phyloP scores from a whole-genome alignment of 2,113 vertebrate genomes.

The Nettapus auritus region DNA sequence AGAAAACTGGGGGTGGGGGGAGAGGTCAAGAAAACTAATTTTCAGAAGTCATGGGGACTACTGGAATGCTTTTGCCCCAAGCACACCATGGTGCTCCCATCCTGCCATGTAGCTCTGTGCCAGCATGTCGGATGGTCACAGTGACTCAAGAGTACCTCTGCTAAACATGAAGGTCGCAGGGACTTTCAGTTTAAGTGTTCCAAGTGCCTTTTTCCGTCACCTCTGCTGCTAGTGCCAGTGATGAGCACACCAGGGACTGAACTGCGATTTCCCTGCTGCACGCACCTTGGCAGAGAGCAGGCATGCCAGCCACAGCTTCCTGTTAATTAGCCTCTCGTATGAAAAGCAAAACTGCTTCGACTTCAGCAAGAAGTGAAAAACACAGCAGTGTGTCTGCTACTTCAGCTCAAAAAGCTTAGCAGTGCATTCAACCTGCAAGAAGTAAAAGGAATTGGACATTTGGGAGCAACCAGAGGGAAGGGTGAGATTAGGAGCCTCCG shows the following conservation, averaged over 20 bases:
- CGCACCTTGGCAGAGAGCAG: neutral
- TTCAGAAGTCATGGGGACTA: neutral
- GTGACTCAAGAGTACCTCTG: neutral
- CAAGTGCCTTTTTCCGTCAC: neutral
- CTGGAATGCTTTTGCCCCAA: neutral
- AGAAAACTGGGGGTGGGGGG: fast-evolving
- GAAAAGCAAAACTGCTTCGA: neutral
- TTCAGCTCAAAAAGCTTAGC: neutral
- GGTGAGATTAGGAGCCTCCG: fast-evolving
- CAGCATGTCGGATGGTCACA: neutral
- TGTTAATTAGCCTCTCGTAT: neutral
- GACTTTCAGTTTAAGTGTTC: neutral
- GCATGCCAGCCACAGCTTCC: neutral
- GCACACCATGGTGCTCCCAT: neutral
- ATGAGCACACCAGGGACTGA: neutral
- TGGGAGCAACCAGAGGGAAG: neutral
- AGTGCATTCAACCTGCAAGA: neutral
- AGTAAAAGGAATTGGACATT: neutral
- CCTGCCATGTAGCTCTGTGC: fast-evolving
- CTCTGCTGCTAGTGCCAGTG: fast-evolving
- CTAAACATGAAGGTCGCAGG: neutral
- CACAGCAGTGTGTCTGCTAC: neutral
- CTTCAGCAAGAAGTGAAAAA: neutral
- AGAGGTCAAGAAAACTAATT: neutral
- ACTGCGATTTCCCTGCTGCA: fast-evolving